Percentiles rank a stretch among this genome's conserved stretches.
Conservation (phyloP, 2,888 invertebrate genomes). For the Sympetrum striolatum region DNA sequence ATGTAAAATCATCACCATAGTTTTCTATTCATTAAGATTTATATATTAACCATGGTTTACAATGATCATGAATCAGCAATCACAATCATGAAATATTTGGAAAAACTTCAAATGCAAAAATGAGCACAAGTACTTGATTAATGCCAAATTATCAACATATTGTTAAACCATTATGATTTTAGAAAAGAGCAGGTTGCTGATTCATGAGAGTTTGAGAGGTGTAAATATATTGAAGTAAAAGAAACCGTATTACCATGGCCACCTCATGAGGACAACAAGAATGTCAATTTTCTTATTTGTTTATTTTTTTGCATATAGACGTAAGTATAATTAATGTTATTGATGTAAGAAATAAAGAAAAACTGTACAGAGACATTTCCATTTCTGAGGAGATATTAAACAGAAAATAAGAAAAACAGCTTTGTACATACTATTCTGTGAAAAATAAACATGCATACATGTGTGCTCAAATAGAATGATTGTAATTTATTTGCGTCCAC, state of each 20-base stretch:
- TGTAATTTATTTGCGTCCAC: not conserved
- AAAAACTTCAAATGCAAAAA: no score
- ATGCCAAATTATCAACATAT: no score
- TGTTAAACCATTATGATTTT: not conserved
- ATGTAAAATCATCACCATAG: constrained; percentile 22
- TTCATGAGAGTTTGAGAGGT: not conserved
- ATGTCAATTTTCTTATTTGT: constrained; percentile 40
- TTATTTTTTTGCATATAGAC: constrained; percentile 40
- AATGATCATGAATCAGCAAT: no score
- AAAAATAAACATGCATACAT: constrained; percentile 16
- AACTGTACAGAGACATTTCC: constrained; percentile 40
- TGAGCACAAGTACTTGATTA: no score
- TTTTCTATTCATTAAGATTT: constrained; percentile 27
- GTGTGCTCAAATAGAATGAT: not conserved
- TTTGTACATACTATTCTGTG: constrained; percentile 34
- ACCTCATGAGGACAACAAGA: not conserved
- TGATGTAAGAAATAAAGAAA: constrained; percentile 27
- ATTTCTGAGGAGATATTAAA: constrained; percentile 30
- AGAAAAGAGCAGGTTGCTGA: not conserved
- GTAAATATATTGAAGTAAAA: constrained; percentile 25
- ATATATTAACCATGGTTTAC: not conserved
- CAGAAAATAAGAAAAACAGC: constrained; percentile 25
- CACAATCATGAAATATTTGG: no score
- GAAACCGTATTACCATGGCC: not conserved
- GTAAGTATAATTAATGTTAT: constrained; percentile 27